Base-by-base conservation (phyloP, 2,797 vertebrate species). In the Xiphophorus birchmanni region DNA sequence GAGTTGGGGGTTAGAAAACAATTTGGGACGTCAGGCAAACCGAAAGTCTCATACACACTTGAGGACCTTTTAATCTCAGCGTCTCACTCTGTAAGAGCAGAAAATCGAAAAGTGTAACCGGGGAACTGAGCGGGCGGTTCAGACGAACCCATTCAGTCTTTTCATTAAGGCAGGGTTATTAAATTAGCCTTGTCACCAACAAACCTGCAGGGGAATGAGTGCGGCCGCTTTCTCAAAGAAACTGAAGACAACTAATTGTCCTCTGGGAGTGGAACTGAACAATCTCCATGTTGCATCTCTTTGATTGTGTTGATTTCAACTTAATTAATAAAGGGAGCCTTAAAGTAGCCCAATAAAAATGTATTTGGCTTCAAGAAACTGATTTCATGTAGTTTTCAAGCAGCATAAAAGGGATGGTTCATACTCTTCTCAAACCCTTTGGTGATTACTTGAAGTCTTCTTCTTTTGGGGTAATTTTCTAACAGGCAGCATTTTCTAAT, bases 51-150 rank as follows among this genome's bases (percentile, higher is more conserved):
- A 35, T 29, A 23, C 77, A 76, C 89, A 84, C 83, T 78, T 45
- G 76, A 79, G 83, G 79, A 80, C 75, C 74, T 88, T 88, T 85
- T 78, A 88, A 83, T 90, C 83, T 85, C 81, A 32, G 72, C 40
- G 80, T 91, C 83, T 92, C 90, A 84, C 71, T 92, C 86, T 89
- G 86, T 56, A 87, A 91, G 88, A 86, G 87, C 91, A 89, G 88
- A 87, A 90, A 91, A 91, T 91, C 76, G 79, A 90, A 91, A 86
- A 77, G 80, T 86, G 83, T 52, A 77, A 48, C 82, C 26, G 26
- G 81, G 74, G 82, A 86, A 29, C 83, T 71, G 84, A 56, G 82
- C 71, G 13, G 0, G 9, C 9, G 54, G 75, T 86, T 85, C 47
- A 82, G 82, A 82, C 72, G 72, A 77, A 84, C 67, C 83, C 78